Conservation (phyloP, 2,113 vertebrate genomes). For the Ellobius talpinus region DNA sequence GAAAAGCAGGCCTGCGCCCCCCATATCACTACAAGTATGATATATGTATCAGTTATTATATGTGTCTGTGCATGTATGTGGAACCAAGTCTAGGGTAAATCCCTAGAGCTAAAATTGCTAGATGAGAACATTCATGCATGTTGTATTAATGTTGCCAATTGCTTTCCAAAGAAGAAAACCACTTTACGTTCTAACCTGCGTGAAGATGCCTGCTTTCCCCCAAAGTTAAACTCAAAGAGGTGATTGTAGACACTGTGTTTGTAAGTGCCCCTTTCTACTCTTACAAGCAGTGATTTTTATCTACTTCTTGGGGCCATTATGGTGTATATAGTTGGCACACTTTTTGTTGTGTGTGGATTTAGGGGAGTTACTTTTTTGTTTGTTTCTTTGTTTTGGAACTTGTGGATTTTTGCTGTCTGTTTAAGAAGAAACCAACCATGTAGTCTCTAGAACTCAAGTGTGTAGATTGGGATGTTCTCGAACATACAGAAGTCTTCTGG, state of each 20-base stretch:
- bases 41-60: not conserved
- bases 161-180: not conserved
- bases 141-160: not conserved
- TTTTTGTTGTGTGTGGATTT: not conserved
- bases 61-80: not conserved
- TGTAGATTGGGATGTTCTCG: not conserved
- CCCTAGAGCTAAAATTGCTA: slow-evolving; percentile 9
- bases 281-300: slow-evolving; percentile 11
- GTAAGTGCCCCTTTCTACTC: not conserved
- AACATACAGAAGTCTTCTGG: not conserved
- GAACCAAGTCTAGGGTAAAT: not conserved
- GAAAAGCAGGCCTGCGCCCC: no score
- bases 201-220: not conserved
- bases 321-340: not conserved
- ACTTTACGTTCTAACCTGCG: not conserved
- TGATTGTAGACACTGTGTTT: not conserved
- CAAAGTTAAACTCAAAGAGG: not conserved
- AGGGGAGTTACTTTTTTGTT: not conserved
- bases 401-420: not conserved
- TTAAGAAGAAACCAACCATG: not conserved
- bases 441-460: not conserved
- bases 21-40: no score
- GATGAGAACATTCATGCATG: not conserved
- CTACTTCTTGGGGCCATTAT: not conserved
- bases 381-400: not conserved